Evolutionary conservation across 2,888 invertebrate genomes (phyloP), one percentile per base, ranked within the genome.

Genomic region (Copidosoma aretas): DNA sequence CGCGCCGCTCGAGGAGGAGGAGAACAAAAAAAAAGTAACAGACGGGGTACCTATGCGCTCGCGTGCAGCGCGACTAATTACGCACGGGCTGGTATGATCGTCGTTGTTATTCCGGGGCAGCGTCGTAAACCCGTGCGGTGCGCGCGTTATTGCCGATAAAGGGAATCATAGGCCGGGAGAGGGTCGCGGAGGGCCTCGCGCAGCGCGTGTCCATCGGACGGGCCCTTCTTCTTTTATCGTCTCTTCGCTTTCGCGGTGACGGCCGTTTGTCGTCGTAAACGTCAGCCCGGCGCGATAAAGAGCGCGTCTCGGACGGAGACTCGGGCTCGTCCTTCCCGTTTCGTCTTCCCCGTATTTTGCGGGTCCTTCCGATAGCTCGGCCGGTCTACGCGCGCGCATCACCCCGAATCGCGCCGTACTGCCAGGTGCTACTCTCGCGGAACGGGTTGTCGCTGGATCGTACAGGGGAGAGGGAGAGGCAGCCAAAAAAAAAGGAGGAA

Each of bases 221-320:
- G 32, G 32, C 8, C 32, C 52, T 22, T 19, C 14, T n/a, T 32
- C 46, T 54, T 43, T 52, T n/a, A n/a, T n/a, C n/a, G n/a, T n/a
- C n/a, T n/a, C n/a, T 22, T n/a, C 64, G 51, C 56, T 57, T 14
- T 49, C 59, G 17, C 75, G 72, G 73, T 74, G 79, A 78, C 76
- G 78, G 76, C 76, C 78, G 79, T 80, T 76, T 77, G 73, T 78
- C 78, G 79, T 78, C 79, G 78, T 80, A 80, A 81, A 79, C 77
- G 80, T 80, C 80, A 75, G 67, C 70, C 73, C 24, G 66, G 77
- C 77, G 76, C 76, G 78, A 80, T 80, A 80, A 80, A 80, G 76
- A 57, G 62, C 51, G 43, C 46, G 22, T 57, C 24, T 56, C 14
- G 54, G 19, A 17, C 57, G 58, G 43, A 46, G 60, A 74, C 61